Evolutionary conservation across 2,113 vertebrate genomes (phyloP), one percentile per base, ranked within the genome.

Genomic region (Orientallactaga bullata): DNA sequence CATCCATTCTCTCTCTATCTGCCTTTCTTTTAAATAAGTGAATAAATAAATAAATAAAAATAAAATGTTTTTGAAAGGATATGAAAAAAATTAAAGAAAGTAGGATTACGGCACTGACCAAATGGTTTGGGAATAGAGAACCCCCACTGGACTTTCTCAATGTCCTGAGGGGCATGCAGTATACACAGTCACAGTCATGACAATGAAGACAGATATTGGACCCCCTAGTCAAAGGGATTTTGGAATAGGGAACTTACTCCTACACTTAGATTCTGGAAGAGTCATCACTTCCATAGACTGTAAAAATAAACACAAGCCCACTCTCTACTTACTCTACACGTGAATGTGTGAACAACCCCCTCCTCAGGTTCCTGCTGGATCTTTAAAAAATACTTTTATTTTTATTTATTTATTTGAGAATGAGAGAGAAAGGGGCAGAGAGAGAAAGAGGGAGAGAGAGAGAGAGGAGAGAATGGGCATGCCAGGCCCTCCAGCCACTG

Each of bases 61-160:
- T 47, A 47, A 47, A 47, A 47, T 47, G 8, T 47, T 47, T 47
- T 47, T 47, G 8, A 47, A 47, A 47, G 42, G 42, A 47, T 47
- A 11, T 7, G 32, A 35, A 65, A 39, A 88, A 9, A 47, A 47
- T 47, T 8, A 5, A 5, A 47, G 5, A 5, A 47, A 47, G 42
- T 47, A 47, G 42, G 42, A 47, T 47, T 8, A 47, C 5, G 20
- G n/a, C 60, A 3, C 17, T 18, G 26, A 24, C 0, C 39, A 39
- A 74, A 13, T 71, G 69, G 72, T 72, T 32, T 85, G 35, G 55
- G 16, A 10, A 18, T 16, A 42, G n/a, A 85, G 47, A 61, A 28
- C 3, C 21, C 23, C n/a, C 24, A 0, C 0, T 3, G 26, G 73
- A n/a, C 3, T 37, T 18, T 80, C 30, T 1, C 11, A 7, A 9